Conservation (phyloP, 2,888 invertebrate species). For the Ectropis crepuscularia region DNA sequence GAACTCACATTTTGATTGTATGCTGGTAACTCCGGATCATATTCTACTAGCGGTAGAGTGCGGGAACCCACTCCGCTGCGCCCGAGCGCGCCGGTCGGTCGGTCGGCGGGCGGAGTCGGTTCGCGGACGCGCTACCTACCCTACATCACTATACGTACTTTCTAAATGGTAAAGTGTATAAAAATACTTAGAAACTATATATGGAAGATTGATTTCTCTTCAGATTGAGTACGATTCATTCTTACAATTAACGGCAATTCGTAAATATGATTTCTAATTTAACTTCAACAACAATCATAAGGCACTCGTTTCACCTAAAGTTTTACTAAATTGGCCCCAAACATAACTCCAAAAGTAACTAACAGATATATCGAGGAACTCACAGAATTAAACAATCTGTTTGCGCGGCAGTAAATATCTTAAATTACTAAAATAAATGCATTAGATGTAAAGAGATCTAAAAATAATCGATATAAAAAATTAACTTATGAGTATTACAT, state of each 20-base stretch:
- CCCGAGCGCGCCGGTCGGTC: conserved; percentile 28
- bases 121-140: conserved; percentile 59
- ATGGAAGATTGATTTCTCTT: conserved; percentile 75
- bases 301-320: conserved; percentile 69
- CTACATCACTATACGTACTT: conserved; percentile 63
- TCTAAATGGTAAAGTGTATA: conserved; percentile 83
- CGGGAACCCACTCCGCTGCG: conserved; percentile 58
- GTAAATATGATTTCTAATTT: conserved; percentile 42
- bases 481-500: conserved; percentile 84
- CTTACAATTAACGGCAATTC: conserved; percentile 38
- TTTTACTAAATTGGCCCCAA: conserved; percentile 68
- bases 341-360: conserved; percentile 57
- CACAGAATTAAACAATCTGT: conserved; percentile 57
- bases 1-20: conserved; percentile 81
- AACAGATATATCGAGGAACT: conserved; percentile 70
- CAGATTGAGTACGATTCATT: conserved; percentile 39
- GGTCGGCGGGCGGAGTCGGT: conserved; percentile 43
- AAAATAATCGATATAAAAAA: conserved; percentile 80
- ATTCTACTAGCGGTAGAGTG: conserved; percentile 64
- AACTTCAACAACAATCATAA: conserved; percentile 64
- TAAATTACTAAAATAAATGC: conserved; percentile 81
- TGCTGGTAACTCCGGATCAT: conserved; percentile 81
- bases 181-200: conserved; percentile 72
- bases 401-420: conserved; percentile 64
- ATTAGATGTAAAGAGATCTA: conserved; percentile 84